These are phyloP conservation scores for Alethe castanea DNA, from an alignment of 2,113 vertebrate species.

Conservation along the genomic window DNA sequence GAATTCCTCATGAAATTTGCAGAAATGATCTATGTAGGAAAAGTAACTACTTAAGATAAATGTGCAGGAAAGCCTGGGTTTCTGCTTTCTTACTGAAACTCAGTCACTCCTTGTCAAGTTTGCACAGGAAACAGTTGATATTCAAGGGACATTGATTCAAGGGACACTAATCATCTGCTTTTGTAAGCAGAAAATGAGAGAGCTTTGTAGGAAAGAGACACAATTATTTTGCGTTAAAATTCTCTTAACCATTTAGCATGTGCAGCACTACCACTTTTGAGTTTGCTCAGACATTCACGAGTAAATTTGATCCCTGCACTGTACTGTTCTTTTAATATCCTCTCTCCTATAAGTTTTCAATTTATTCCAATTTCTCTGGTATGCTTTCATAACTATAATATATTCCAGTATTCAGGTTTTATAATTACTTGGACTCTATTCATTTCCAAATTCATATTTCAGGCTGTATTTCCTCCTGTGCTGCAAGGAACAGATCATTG, in stretches of 20 bases:
- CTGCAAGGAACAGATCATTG: background rate
- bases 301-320: constrained; percentile 11
- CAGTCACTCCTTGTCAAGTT: background rate
- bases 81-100: background rate
- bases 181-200: background rate
- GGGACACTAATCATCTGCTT: background rate
- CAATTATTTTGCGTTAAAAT: background rate
- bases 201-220: background rate
- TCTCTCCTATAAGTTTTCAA: constrained; percentile 1
- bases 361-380: constrained; percentile 29
- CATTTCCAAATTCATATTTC: constrained; percentile 23
- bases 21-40: background rate
- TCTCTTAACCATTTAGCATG: background rate
- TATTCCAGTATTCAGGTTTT: constrained; percentile 17
- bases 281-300: constrained; percentile 1
- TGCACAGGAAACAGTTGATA: background rate
- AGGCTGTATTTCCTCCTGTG: background rate
- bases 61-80: background rate
- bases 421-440: constrained; percentile 42
- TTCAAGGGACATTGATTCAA: background rate
- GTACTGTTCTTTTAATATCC: constrained; percentile 18
- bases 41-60: background rate
- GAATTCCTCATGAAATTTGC: background rate
- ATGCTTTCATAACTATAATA: background rate
- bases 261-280: background rate